These are phyloP conservation scores for Lasioglossum morio DNA, from an alignment of 2,888 invertebrate genomes.

Conservation along the genomic window DNA sequence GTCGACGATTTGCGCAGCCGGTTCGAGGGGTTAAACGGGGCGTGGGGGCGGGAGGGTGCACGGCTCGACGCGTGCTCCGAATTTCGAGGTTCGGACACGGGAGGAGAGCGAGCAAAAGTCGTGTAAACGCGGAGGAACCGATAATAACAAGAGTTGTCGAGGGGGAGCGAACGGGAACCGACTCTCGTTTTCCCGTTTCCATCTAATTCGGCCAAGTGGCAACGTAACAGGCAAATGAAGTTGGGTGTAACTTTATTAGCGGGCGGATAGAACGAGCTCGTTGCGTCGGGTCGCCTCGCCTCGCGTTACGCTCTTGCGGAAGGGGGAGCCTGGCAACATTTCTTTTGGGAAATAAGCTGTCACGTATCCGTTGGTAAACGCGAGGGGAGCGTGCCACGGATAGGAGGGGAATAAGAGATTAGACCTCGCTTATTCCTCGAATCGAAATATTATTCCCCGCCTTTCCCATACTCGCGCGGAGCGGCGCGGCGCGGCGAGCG, in stretches of 20 bases:
- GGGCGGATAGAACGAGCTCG: background rate
- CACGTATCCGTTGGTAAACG: conserved; percentile 65
- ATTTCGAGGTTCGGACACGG: background rate
- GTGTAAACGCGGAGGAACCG: conserved; percentile 1
- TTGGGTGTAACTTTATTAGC: conserved; percentile 64
- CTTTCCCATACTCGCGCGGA: conserved; percentile 1
- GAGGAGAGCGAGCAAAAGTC: background rate
- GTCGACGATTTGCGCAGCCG: background rate
- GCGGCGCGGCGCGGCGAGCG: background rate
- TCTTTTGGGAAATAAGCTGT: conserved; percentile 71
- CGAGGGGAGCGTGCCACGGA: conserved; percentile 52
- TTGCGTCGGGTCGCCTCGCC: background rate
- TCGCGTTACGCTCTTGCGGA: conserved; percentile 4
- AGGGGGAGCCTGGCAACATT: conserved; percentile 36
- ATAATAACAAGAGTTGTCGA: background rate
- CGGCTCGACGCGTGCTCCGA: conserved; percentile 10
- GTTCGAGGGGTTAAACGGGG: conserved; percentile 14
- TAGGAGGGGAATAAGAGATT: conserved; percentile 66
- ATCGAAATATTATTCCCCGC: conserved; percentile 64
- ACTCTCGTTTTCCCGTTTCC: background rate
- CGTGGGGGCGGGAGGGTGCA: background rate
- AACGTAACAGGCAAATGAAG: conserved; percentile 56
- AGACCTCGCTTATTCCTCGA: conserved; percentile 64
- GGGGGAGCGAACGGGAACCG: background rate
- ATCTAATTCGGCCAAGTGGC: conserved; percentile 54